phyloP scores from a whole-genome alignment of 2,888 invertebrate species.

The Odontomyia ornata region DNA sequence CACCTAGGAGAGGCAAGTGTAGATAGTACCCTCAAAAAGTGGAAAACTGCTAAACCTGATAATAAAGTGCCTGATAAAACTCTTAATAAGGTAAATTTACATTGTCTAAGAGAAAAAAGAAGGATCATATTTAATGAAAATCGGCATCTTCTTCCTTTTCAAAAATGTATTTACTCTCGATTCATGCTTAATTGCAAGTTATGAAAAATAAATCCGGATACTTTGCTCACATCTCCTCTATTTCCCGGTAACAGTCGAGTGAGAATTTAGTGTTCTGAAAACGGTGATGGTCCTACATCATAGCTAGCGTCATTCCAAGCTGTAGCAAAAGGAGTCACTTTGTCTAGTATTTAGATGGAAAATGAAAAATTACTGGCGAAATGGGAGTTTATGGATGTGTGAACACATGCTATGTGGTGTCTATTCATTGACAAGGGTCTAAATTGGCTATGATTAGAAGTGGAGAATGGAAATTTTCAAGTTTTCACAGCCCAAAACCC shows the following conservation, averaged over 20 bases:
- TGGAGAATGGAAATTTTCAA: conserved; percentile 32
- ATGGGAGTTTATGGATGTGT: conserved; percentile 46
- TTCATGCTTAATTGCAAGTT: no score
- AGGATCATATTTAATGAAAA: no score
- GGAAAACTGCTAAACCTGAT: no score
- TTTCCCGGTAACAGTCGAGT: not conserved
- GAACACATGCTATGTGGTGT: conserved; percentile 47
- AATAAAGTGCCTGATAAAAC: no score
- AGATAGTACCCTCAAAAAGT: no score
- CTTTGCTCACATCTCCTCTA: not conserved
- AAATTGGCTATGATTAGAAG: conserved; percentile 48
- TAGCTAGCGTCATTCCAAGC: conserved; percentile 33
- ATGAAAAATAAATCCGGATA: no score
- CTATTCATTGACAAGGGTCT: conserved; percentile 47
- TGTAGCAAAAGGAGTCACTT: conserved; percentile 28
- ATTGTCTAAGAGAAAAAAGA: no score
- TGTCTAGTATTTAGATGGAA: conserved; percentile 29
- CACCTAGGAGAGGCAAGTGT: no score
- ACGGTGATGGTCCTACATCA: conserved; percentile 34
- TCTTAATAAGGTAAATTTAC: no score
- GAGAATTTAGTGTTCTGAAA: not conserved
- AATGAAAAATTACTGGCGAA: conserved; percentile 47
- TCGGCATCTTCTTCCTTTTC: no score
- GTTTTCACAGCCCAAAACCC: conserved; percentile 7
- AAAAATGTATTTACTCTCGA: no score